phyloP scores from a whole-genome alignment of 2,113 vertebrate species.

The Rallus limicola region DNA sequence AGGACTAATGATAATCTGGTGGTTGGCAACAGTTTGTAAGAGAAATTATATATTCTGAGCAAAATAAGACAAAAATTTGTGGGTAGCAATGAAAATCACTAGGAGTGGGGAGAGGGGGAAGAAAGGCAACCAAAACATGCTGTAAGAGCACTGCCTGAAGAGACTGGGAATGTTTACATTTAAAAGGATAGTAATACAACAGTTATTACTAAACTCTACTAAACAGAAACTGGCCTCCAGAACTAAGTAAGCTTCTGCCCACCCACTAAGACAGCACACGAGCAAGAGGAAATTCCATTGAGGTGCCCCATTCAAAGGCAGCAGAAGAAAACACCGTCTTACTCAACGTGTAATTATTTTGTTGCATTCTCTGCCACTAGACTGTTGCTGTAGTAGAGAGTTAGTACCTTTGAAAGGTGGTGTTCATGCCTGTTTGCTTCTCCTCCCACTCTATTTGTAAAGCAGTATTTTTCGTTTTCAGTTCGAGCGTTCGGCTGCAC shows the following conservation, averaged over 20 bases:
- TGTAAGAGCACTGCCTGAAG: background rate
- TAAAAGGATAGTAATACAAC: background rate
- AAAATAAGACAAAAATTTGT: background rate
- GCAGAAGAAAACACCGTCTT: background rate
- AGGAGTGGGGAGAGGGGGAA: accelerated
- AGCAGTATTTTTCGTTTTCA: background rate
- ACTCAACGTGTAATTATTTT: background rate
- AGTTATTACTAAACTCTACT: background rate
- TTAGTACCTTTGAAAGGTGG: background rate
- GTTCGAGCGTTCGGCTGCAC: background rate
- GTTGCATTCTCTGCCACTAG: background rate
- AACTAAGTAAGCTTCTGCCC: background rate
- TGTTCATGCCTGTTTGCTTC: background rate
- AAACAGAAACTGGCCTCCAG: background rate
- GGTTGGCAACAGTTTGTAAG: background rate
- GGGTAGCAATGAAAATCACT: background rate
- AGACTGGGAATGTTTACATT: background rate
- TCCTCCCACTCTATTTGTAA: background rate
- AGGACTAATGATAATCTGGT: background rate
- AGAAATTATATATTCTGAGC: background rate
- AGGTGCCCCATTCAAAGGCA: background rate
- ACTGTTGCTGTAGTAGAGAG: background rate
- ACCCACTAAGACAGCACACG: background rate
- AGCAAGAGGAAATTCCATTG: background rate
- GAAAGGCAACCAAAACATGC: too few relatives aligned